Evolutionary conservation across 2,113 vertebrate genomes (phyloP).

Genomic region (Pygoscelis adeliae): DNA sequence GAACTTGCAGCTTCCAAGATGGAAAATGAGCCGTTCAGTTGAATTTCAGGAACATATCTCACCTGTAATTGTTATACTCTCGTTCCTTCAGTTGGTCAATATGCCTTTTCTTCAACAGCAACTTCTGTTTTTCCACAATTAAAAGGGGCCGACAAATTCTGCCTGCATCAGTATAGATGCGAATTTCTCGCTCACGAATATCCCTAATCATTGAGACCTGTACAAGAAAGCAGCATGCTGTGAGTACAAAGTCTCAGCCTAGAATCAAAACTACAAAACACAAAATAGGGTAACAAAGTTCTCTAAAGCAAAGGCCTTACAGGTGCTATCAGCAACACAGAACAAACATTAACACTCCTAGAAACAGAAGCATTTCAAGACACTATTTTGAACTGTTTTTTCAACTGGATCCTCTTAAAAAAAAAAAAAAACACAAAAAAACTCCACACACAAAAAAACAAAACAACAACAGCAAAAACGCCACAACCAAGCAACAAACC

Average conservation of each 20-base stretch:
- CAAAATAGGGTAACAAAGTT: background rate
- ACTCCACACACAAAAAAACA: too few relatives aligned
- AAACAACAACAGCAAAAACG: background rate
- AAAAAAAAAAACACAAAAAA: background rate
- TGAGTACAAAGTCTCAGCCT: background rate
- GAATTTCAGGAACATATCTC: background rate
- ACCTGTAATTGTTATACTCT: conserved; percentile 99
- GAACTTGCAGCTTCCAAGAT: background rate
- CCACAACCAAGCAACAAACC: background rate
- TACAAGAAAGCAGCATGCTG: background rate
- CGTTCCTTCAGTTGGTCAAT: conserved; percentile 97
- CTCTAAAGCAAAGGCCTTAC: background rate
- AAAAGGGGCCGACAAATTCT: conserved; percentile 94
- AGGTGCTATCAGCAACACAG: background rate
- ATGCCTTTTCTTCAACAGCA: conserved; percentile 94
- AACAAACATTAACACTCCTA: background rate
- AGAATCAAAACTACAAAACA: background rate
- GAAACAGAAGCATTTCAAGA: background rate
- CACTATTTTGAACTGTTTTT: background rate
- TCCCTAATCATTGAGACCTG: conserved; percentile 99
- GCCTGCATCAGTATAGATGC: conserved; percentile 96
- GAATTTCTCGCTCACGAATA: conserved; percentile 94
- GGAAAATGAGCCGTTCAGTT: background rate
- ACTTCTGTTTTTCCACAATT: conserved; percentile 97
- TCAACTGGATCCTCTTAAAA: background rate